phyloP scores from a whole-genome alignment of 2,113 vertebrate species.

The Panthera uncia region DNA sequence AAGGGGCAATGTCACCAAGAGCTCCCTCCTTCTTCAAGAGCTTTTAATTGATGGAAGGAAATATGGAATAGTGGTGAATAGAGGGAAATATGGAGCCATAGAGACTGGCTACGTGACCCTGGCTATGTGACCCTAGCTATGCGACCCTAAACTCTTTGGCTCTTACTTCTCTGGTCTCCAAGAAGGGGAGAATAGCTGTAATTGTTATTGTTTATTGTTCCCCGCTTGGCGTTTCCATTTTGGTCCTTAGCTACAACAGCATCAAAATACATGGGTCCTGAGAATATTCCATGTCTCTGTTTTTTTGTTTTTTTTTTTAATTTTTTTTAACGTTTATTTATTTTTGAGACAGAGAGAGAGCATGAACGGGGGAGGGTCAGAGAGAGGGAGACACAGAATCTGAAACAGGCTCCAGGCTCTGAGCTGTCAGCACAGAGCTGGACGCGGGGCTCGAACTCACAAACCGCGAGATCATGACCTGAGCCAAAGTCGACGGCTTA shows the following conservation, averaged over 20 bases:
- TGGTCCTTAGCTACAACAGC: not conserved
- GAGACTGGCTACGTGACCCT: no score
- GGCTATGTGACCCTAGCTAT: not conserved
- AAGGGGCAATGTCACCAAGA: not conserved
- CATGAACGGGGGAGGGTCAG: no score
- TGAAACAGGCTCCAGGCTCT: no score
- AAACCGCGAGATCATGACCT: no score
- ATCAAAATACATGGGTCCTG: not conserved
- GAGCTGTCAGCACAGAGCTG: no score
- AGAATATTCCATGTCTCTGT: not conserved
- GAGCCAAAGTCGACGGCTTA: no score
- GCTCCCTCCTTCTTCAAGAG: not conserved
- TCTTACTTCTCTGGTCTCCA: not conserved
- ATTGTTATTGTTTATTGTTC: not conserved
- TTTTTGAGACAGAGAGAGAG: no score
- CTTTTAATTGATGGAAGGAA: not conserved
- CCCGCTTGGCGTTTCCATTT: not conserved
- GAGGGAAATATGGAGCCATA: no score
- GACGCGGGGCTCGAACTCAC: no score
- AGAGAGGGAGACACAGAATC: no score
- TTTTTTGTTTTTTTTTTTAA: not conserved
- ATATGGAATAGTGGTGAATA: not conserved
- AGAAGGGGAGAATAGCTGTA: not conserved
- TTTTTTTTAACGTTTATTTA: no score
- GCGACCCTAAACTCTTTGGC: not conserved